A percentile compares a stretch with the other conserved stretches of the same genome.
These are phyloP conservation scores for Tupaia tana DNA, from an alignment of 2,113 vertebrate genomes.

Conservation along the genomic window DNA sequence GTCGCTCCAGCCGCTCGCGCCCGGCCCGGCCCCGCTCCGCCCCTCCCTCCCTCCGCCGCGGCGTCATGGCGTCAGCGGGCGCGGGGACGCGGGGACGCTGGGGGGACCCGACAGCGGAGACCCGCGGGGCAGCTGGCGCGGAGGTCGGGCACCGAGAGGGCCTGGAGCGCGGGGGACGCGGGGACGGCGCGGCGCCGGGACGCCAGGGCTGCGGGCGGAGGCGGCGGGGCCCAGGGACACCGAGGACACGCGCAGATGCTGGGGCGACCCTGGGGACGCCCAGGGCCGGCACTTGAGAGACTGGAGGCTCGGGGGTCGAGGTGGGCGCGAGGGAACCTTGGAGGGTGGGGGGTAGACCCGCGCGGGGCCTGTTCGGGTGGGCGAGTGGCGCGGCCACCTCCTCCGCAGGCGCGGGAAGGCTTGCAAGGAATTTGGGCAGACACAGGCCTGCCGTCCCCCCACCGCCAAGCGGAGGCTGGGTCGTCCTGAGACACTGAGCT, in stretches of 20 bases:
- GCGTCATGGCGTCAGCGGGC: slow-evolving; percentile 81
- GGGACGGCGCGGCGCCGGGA: background rate
- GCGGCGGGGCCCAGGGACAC: background rate
- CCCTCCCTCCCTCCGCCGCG: slow-evolving; percentile 67
- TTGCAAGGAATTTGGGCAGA: background rate
- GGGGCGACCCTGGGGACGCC: background rate
- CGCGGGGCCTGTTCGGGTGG: rapidly evolving
- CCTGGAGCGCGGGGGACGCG: background rate
- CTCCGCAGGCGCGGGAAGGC: no score
- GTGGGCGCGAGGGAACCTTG: background rate
- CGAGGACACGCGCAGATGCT: no score
- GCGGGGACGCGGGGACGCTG: background rate
- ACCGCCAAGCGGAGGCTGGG: no score
- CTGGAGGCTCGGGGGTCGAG: no score
- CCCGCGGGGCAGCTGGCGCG: no score
- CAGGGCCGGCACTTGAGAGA: background rate
- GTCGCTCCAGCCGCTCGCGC: background rate
- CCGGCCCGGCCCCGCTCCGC: background rate
- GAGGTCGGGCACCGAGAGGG: background rate
- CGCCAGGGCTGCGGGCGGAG: rapidly evolving
- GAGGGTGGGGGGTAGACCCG: no score
- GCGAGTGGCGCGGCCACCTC: no score
- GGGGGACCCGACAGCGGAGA: background rate
- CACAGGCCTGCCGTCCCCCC: no score
- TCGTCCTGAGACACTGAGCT: no score